Evolutionary conservation across 1,140 invertebrate genomes (phyloP).

Genomic region (Cylas formicarius): DNA sequence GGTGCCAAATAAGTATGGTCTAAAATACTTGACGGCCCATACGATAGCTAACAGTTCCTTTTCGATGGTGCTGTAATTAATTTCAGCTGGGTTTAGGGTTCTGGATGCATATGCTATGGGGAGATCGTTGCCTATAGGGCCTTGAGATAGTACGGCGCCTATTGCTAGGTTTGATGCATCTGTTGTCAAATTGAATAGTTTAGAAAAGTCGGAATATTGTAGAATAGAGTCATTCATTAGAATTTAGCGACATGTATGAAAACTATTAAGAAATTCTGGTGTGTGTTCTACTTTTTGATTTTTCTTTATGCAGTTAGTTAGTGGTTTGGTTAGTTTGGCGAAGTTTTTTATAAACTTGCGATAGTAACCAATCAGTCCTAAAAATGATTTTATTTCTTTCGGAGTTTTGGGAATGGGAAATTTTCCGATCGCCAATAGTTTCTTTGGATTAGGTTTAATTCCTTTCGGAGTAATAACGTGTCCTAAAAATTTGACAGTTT

Average conservation of each 20-base stretch:
- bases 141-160: conserved; percentile 25
- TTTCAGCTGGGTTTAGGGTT: conserved; percentile 30
- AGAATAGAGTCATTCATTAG: conserved; percentile 26
- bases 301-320: conserved; percentile 32
- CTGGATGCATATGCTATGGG: conserved; percentile 30
- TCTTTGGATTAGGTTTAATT: conserved; percentile 11
- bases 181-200: conserved; percentile 33
- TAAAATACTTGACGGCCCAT: no score
- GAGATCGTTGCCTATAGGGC: conserved; percentile 22
- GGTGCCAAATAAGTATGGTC: no score
- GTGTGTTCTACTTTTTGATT: conserved; percentile 11
- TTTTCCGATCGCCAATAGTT: conserved; percentile 14
- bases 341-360: conserved; percentile 30
- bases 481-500: neutral
- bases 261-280: conserved; percentile 15
- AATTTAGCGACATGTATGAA: conserved; percentile 21
- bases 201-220: conserved; percentile 35
- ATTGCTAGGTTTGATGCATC: conserved; percentile 35
- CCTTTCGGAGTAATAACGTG: no score
- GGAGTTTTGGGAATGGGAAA: conserved; percentile 11
- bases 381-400: conserved; percentile 18
- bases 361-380: conserved; percentile 25
- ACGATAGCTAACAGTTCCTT: no score
- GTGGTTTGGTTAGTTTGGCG: conserved; percentile 27
- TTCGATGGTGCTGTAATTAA: conserved; percentile 31